phyloP scores from a whole-genome alignment of 2,797 vertebrate species.

The Poecilia wingei region DNA sequence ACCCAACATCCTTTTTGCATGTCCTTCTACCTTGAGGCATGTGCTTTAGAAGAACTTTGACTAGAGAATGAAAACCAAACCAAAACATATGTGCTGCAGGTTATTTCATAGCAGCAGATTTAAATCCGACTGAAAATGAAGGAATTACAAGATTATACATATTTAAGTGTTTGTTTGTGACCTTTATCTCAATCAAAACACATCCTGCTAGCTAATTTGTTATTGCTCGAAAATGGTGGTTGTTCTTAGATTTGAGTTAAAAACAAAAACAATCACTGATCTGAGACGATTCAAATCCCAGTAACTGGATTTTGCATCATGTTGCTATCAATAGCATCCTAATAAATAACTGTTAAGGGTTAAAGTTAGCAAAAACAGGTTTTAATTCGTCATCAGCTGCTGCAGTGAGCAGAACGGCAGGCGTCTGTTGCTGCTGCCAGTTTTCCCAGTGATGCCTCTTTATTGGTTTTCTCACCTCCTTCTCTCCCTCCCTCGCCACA shows the following conservation, averaged over 20 bases:
- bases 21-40: conserved; percentile 17
- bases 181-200: neutral
- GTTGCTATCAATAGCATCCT: neutral
- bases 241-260: neutral
- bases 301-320: neutral
- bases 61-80: neutral
- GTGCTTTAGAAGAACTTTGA: neutral
- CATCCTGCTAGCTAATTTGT: neutral
- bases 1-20: conserved; percentile 29
- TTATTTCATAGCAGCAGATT: neutral
- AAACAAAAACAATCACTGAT: neutral
- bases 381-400: neutral
- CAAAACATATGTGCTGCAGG: neutral
- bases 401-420: neutral
- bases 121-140: neutral
- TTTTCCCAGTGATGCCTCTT: conserved; percentile 31
- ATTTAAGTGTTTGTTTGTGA: neutral
- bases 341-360: neutral
- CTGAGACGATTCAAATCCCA: neutral
- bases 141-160: neutral
- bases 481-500: conserved; percentile 42
- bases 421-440: conserved; percentile 10
- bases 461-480: conserved; percentile 58
- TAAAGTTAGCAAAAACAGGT: neutral
- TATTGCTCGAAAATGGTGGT: neutral